phyloP scores from a whole-genome alignment of 2,797 vertebrate species.

The Tenualosa ilisha region DNA sequence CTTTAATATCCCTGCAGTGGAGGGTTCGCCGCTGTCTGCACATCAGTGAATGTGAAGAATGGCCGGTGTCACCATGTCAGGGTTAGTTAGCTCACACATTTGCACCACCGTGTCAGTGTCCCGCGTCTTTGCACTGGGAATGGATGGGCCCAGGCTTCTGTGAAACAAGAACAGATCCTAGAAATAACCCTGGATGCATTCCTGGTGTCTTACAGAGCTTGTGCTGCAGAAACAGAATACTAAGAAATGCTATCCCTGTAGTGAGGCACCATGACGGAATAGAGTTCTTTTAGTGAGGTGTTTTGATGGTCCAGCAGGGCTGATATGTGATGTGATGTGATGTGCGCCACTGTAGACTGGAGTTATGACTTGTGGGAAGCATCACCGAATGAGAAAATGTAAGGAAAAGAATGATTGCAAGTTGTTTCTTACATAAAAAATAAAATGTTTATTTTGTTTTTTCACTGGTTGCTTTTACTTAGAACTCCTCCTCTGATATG shows the following conservation, averaged over 20 bases:
- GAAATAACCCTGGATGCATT: not conserved
- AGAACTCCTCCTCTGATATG: conserved; percentile 45
- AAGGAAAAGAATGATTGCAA: not conserved
- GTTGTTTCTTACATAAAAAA: conserved; percentile 64
- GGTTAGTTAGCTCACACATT: conserved; percentile 20
- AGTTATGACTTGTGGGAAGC: not conserved
- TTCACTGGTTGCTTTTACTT: conserved; percentile 65
- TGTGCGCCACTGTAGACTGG: not conserved
- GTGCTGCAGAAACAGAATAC: no score
- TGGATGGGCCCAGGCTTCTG: not conserved
- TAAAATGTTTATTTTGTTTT: conserved; percentile 80
- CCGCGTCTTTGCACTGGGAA: not conserved
- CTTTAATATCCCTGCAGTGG: not conserved
- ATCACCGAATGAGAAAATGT: not conserved
- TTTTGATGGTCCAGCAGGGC: not conserved
- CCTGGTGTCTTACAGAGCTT: not conserved
- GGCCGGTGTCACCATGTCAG: not conserved
- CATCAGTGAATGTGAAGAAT: conserved; percentile 19
- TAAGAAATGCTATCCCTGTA: not conserved
- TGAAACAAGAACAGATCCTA: not conserved
- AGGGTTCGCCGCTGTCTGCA: conserved; percentile 11
- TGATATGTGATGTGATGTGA: not conserved
- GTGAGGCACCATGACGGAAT: not conserved
- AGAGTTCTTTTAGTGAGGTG: not conserved
- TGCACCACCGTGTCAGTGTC: not conserved